These are phyloP conservation scores for Cottoperca gobio DNA, from an alignment of 2,797 vertebrate genomes.

Conservation along the genomic window DNA sequence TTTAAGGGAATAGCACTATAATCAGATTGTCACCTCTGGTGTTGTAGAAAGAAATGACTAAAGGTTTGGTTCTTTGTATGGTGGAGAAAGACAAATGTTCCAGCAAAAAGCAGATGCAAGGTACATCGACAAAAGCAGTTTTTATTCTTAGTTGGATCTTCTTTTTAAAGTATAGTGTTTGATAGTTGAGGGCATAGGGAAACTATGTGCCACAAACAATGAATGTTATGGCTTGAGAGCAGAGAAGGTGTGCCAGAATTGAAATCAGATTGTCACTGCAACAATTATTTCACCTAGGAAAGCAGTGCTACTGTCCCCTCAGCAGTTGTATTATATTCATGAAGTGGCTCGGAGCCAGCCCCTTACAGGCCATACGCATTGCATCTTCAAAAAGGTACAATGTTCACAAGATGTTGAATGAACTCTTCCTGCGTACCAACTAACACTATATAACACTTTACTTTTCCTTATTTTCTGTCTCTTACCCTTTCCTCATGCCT, in stretches of 20 bases:
- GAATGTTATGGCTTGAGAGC: neutral
- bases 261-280: constrained; percentile 46
- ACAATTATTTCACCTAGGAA: constrained; percentile 32
- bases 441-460: constrained; percentile 8
- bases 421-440: neutral
- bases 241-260: constrained; percentile 17
- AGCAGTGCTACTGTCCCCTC: constrained; percentile 16
- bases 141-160: constrained; percentile 2
- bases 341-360: constrained; percentile 29
- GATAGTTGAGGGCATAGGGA: neutral
- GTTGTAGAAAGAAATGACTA: constrained; percentile 20
- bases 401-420: constrained; percentile 50
- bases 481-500: neutral
- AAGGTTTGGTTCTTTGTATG: constrained; percentile 15
- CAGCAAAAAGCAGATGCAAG: neutral
- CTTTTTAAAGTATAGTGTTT: constrained; percentile 1
- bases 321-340: constrained; percentile 42
- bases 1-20: neutral
- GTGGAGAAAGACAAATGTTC: constrained; percentile 13
- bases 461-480: constrained; percentile 11
- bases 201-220: constrained; percentile 10
- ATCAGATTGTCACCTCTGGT: constrained; percentile 6
- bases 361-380: constrained; percentile 7
- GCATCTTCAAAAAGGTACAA: constrained; percentile 30
- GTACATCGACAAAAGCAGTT: neutral